phyloP scores from a whole-genome alignment of 2,888 invertebrate genomes.

The Byasa hedistus region DNA sequence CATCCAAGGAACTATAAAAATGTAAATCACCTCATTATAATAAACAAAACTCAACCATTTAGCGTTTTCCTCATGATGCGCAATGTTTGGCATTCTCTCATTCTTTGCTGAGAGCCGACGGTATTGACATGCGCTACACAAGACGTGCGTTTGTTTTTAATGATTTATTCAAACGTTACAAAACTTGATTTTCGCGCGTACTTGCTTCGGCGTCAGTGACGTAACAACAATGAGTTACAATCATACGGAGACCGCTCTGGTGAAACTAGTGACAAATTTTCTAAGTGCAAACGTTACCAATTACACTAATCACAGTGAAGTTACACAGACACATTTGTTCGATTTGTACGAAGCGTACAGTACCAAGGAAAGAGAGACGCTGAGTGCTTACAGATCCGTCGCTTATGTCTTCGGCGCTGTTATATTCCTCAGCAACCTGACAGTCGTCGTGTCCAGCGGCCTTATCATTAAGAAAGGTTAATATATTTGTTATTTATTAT shows the following conservation, averaged over 20 bases:
- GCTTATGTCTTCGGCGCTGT: constrained; percentile 78
- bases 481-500: neutral
- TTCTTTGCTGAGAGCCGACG: constrained; percentile 49
- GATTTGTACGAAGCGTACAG: constrained; percentile 62
- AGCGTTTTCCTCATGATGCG: constrained; percentile 49
- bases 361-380: constrained; percentile 59
- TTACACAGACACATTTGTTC: constrained; percentile 45
- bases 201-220: constrained; percentile 20
- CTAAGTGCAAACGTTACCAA: constrained; percentile 50
- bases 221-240: constrained; percentile 29
- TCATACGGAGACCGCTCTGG: constrained; percentile 2
- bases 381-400: constrained; percentile 74
- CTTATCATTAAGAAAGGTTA: constrained; percentile 80
- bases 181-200: constrained; percentile 17
- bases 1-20: constrained; percentile 52
- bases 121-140: constrained; percentile 50
- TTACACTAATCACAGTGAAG: constrained; percentile 54
- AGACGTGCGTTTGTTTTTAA: constrained; percentile 18
- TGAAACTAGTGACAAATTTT: constrained; percentile 47
- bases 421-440: constrained; percentile 80
- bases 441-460: constrained; percentile 84
- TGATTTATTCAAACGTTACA: constrained; percentile 16
- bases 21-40: constrained; percentile 60
- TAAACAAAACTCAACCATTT: constrained; percentile 51
- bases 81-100: constrained; percentile 53